Evolutionary conservation across 2,113 vertebrate genomes (phyloP).

Genomic region (Dermatemys mawii): DNA sequence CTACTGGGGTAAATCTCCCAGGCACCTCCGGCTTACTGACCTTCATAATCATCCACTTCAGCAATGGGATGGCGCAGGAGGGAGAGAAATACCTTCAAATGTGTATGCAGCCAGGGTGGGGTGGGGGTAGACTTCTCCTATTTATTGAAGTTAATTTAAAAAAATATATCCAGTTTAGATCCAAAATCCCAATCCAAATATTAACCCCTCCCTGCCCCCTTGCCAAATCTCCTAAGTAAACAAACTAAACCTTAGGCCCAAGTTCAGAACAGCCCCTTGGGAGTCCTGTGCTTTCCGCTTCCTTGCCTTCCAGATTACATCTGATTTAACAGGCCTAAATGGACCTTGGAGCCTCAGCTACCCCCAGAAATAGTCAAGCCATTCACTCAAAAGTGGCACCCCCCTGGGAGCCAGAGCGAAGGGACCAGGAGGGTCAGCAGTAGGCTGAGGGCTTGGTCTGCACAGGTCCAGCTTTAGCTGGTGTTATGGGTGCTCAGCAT

Average conservation of each 20-base stretch:
- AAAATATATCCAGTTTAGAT: neutral
- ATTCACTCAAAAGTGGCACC: neutral
- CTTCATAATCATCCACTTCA: neutral
- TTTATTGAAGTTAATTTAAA: neutral
- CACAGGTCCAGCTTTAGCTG: neutral
- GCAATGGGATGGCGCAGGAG: fast-evolving
- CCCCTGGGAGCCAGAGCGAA: neutral
- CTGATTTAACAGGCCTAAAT: neutral
- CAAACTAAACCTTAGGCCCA: neutral
- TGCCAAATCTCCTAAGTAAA: neutral
- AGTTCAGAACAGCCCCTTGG: neutral
- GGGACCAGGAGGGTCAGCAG: neutral
- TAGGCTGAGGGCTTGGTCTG: neutral
- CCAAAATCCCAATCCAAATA: neutral
- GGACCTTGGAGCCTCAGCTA: neutral
- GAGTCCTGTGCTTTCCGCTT: neutral
- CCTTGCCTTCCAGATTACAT: neutral
- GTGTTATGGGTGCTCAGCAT: neutral
- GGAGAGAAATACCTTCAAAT: neutral
- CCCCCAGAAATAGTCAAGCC: neutral
- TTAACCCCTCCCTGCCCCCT: neutral
- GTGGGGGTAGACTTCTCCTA: neutral
- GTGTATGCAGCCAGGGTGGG: neutral
- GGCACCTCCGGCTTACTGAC: neutral
- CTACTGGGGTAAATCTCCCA: neutral